These are phyloP conservation scores for Mixornis gularis DNA, from an alignment of 2,113 vertebrate species.

Conservation along the genomic window DNA sequence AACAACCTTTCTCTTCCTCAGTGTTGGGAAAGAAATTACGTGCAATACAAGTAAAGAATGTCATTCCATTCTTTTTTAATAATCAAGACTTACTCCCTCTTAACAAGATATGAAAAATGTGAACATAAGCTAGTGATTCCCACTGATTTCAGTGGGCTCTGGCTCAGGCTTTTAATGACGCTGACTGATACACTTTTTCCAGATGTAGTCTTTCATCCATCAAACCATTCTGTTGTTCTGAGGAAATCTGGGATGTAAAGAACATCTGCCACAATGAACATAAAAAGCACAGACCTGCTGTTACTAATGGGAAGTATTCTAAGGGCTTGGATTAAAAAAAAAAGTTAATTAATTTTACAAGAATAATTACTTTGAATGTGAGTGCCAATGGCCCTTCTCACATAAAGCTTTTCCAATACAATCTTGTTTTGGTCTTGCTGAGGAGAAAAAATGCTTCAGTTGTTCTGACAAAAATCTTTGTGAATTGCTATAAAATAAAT, in stretches of 20 bases:
- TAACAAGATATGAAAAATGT: slow-evolving; percentile 46
- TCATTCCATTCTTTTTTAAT: not conserved
- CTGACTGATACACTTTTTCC: slow-evolving; percentile 27
- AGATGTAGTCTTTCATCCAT: slow-evolving; percentile 37
- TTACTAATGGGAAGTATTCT: slow-evolving; percentile 32
- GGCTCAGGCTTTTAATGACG: not conserved
- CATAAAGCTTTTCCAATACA: slow-evolving; percentile 29
- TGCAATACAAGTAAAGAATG: not conserved
- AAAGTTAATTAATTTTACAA: slow-evolving; percentile 60
- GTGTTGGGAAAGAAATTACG: not conserved
- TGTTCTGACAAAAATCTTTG: not conserved
- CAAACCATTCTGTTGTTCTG: slow-evolving; percentile 31
- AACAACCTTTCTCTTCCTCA: not conserved
- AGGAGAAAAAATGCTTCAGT: slow-evolving; percentile 12
- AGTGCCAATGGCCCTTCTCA: slow-evolving; percentile 22
- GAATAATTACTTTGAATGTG: slow-evolving; percentile 45
- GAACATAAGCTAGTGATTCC: not conserved
- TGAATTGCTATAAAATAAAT: not conserved
- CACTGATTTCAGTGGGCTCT: slow-evolving; percentile 26
- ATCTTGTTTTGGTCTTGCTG: slow-evolving; percentile 16
- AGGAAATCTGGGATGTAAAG: slow-evolving; percentile 34
- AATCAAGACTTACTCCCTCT: not conserved
- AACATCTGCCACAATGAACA: slow-evolving; percentile 49
- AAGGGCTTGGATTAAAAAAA: slow-evolving; percentile 15
- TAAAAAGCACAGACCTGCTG: slow-evolving; percentile 48